Evolutionary conservation across 2,797 vertebrate genomes (phyloP), one percentile per base, ranked within the genome.

Genomic region (Toxotes lorentzi): DNA sequence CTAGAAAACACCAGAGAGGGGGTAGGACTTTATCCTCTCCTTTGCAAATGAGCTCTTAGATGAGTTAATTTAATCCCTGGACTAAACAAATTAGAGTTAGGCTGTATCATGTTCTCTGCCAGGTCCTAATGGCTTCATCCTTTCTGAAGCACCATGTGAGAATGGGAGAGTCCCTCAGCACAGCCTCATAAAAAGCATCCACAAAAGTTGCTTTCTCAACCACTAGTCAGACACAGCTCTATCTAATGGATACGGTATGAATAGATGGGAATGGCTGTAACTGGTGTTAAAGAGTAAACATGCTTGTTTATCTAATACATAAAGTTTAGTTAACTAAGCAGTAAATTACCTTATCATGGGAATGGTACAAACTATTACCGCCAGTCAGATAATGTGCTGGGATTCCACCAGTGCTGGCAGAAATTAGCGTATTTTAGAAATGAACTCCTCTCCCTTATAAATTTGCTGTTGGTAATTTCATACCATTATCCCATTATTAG

Each of bases 11-110:
- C 73, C 70, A 71, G 72, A 73, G 76, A 88, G 38, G 6, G 67
- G 67, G 14, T 13, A n/a, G n/a, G 73, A 78, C 79, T 70, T 80
- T 54, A 82, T 88, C 72, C 75, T 80, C 75, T 88, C 60, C 35
- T 85, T 85, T 86, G 79, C 84, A 91, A 94, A 94, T 90, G 78
- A 93, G 87, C 89, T 90, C 88, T 89, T 81, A 83, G 89, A 93
- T 88, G 83, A 91, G 83, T 90, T 94, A 88, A 94, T 94, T 93
- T 85, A 92, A 93, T 94, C 90, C 90, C 85, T 78, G 89, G 83
- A 88, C 91, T 88, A 93, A 94, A 92, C 91, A 93, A 93, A 94
- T 93, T 91, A 93, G 86, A 76, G 69, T 81, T 66, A 30, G 83
- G 83, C 91, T 77, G 91, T 84, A 88, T 93, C 91, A 34, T 85